Evolutionary conservation across 1,140 invertebrate species (phyloP), one percentile per base, ranked within the genome.

Genomic region (Lepidostoma basale): DNA sequence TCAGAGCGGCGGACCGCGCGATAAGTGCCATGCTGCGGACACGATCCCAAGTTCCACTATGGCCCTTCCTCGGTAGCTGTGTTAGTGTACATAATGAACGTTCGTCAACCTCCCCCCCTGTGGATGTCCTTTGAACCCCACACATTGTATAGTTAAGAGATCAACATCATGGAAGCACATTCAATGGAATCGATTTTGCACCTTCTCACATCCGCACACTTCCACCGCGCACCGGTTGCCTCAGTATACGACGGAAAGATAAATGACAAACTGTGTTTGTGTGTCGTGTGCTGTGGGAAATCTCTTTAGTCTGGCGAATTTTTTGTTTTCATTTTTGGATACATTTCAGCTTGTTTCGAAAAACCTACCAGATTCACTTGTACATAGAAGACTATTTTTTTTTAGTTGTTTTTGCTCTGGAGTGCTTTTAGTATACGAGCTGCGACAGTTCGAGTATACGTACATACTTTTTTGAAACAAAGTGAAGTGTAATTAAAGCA

Each of bases 111-210:
- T 12, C 23, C n/a, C 22, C 56, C 6, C 40, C 22, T 42, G 23
- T n/a, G 22, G 12, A 23, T 60, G 16, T 44, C 36, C 56, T 16
- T 14, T 60, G 36, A 10, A 60, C 26, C 39, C 23, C 56, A 60
- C 56, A 40, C 56, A 56, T 39, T 36, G 16, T 56, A 36, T 33
- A 56, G 52, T 16, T n/a, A 42, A 42, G 14, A 28, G 9, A 30
- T 30, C 14, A 9, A 66, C 39, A 45, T 22, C 14, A 30, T 40
- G 22, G 25, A 28, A 52, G 59, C 49, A 63, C 47, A 69, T 64
- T 25, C 52, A 42, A 36, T 2, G 47, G 75, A 78, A 82, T 83
- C 81, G 82, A 83, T 83, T 83, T 83, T 83, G 82, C 82, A 83
- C 82, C 80, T 79, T 59, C 28, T 78, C 76, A 81, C 77, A 78